Evolutionary conservation across 2,797 vertebrate genomes (phyloP).

Genomic region (Enteromius argenteus): DNA sequence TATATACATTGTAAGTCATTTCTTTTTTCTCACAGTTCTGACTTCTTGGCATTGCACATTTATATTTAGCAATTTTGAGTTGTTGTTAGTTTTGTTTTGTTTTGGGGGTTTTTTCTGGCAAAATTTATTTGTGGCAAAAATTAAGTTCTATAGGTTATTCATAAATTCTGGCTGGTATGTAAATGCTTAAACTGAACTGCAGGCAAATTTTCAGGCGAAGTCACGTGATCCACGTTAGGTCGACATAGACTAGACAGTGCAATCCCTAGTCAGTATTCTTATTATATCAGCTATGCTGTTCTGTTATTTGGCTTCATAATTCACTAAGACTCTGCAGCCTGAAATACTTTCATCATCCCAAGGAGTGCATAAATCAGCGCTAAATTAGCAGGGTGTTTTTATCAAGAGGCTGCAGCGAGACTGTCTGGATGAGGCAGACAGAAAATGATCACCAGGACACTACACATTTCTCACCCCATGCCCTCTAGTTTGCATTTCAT

Average conservation of each 20-base stretch:
- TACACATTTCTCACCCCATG: slow-evolving; percentile 59
- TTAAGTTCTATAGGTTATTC: not conserved
- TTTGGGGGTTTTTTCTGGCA: not conserved
- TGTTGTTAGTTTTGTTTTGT: not conserved
- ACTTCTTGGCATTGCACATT: not conserved
- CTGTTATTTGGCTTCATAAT: slow-evolving; percentile 25
- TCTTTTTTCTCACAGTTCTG: not conserved
- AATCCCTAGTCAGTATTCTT: not conserved
- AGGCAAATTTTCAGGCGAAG: not conserved
- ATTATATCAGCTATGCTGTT: not conserved
- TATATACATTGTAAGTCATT: too few relatives aligned
- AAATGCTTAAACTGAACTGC: not conserved
- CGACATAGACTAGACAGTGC: not conserved
- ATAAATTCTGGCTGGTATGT: not conserved
- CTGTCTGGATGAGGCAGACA: slow-evolving; percentile 48
- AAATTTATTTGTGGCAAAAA: not conserved
- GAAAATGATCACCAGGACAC: slow-evolving; percentile 56
- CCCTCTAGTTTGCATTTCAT: slow-evolving; percentile 60
- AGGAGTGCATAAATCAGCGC: slow-evolving; percentile 59
- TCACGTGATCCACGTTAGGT: not conserved
- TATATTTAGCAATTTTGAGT: not conserved
- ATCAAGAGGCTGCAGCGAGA: slow-evolving; percentile 50
- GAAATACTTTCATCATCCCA: slow-evolving; percentile 41
- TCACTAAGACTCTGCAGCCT: slow-evolving; percentile 23
- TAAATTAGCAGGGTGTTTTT: slow-evolving; percentile 58